A percentile compares a stretch with the other conserved stretches of the same genome.
Conservation (phyloP, 2,888 invertebrate genomes). For the Odontocerum albicorne region DNA sequence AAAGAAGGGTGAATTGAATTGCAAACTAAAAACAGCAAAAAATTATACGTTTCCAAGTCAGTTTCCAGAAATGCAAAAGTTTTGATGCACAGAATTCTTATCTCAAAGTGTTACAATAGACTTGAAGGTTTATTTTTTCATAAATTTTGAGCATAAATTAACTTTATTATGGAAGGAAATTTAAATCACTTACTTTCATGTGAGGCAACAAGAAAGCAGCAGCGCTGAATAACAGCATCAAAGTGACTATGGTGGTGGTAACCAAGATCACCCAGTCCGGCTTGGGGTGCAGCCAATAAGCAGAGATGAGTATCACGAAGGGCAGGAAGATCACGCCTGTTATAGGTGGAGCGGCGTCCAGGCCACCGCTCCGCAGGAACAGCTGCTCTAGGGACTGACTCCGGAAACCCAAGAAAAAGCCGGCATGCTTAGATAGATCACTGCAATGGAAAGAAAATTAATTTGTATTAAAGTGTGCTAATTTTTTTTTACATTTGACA, state of each 20-base stretch:
- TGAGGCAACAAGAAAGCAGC: constrained; percentile 46
- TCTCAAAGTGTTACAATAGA: no score
- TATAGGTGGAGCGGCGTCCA: constrained; percentile 22
- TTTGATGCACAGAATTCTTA: no score
- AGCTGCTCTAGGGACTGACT: constrained; percentile 44
- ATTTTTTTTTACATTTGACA: no score
- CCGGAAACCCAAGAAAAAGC: constrained; percentile 52
- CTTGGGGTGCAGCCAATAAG: constrained; percentile 44
- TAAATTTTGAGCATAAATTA: no score
- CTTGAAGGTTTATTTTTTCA: no score
- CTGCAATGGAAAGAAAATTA: constrained; percentile 42
- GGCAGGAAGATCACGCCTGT: constrained; percentile 50
- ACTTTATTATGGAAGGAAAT: neutral
- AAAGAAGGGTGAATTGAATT: no score
- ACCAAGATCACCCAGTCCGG: constrained; percentile 39
- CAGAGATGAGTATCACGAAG: constrained; percentile 51
- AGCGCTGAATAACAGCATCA: constrained; percentile 44
- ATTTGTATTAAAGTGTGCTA: no score
- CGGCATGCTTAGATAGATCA: constrained; percentile 48
- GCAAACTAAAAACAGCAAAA: no score
- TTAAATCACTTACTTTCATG: constrained; percentile 36
- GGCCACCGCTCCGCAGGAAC: constrained; percentile 43
- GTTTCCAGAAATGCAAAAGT: no score
- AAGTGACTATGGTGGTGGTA: constrained; percentile 44
- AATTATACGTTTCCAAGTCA: no score